phyloP scores from a whole-genome alignment of 2,113 vertebrate genomes.

The Laticauda colubrina region DNA sequence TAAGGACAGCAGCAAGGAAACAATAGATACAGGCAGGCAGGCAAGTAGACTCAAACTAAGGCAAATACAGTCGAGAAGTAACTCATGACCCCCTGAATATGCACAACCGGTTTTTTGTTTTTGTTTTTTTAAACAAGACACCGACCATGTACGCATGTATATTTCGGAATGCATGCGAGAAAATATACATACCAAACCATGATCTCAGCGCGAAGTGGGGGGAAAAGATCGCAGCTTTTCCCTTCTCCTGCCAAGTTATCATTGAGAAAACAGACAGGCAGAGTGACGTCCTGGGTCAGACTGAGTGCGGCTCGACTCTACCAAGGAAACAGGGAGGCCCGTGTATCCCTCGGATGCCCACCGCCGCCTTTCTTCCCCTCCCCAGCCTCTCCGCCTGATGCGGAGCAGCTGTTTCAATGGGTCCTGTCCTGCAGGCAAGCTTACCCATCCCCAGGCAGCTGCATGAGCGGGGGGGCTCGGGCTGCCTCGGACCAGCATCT shows the following conservation, averaged over 20 bases:
- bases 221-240: slow-evolving; percentile 55
- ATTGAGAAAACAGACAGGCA: slow-evolving; percentile 73
- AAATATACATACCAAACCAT: slow-evolving; percentile 65
- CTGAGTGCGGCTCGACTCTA: slow-evolving; percentile 72
- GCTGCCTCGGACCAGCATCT: slow-evolving; percentile 26
- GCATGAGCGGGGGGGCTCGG: neutral
- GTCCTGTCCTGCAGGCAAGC: neutral
- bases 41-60: slow-evolving; percentile 39
- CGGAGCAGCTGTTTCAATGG: neutral
- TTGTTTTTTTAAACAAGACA: neutral
- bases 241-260: slow-evolving; percentile 72
- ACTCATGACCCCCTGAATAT: slow-evolving; percentile 24
- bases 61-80: slow-evolving; percentile 49
- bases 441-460: neutral
- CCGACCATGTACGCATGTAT: neutral
- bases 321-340: slow-evolving; percentile 67
- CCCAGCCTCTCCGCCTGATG: neutral
- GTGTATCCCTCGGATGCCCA: slow-evolving; percentile 31
- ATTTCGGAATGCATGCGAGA: slow-evolving; percentile 56
- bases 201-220: slow-evolving; percentile 39
- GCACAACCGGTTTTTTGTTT: neutral
- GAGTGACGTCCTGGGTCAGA: slow-evolving; percentile 76
- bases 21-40: slow-evolving; percentile 44
- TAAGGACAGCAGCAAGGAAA: neutral
- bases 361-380: neutral